phyloP scores from a whole-genome alignment of 2,888 invertebrate genomes.

The Trichacis sp. region DNA sequence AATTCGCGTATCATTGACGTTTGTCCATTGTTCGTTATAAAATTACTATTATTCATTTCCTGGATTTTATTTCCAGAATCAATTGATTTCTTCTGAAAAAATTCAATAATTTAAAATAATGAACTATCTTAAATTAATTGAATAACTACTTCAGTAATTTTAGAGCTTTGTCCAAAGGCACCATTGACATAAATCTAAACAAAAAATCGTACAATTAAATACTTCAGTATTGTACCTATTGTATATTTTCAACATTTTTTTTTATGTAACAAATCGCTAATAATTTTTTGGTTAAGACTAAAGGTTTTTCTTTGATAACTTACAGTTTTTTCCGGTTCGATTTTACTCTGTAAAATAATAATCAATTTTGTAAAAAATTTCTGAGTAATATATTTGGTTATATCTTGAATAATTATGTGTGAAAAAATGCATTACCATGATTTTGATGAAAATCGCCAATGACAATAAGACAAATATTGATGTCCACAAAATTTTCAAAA shows the following conservation, averaged over 20 bases:
- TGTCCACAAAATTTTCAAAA: constrained; percentile 53
- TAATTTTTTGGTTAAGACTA: too few relatives aligned
- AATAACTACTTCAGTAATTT: too few relatives aligned
- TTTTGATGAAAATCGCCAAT: constrained; percentile 48
- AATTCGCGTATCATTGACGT: constrained; percentile 48
- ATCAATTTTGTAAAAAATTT: background rate
- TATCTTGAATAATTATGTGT: too few relatives aligned
- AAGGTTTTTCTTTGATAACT: background rate
- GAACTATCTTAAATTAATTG: too few relatives aligned
- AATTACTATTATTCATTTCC: constrained; percentile 45
- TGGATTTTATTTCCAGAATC: constrained; percentile 43
- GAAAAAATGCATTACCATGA: constrained; percentile 48
- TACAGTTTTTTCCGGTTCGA: constrained; percentile 1
- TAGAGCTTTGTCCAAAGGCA: too few relatives aligned
- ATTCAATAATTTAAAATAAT: too few relatives aligned
- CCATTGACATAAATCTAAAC: too few relatives aligned
- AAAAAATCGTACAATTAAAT: too few relatives aligned
- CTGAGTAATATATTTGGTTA: too few relatives aligned
- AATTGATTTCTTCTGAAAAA: constrained; percentile 1
- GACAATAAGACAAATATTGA: constrained; percentile 53
- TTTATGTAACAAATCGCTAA: too few relatives aligned
- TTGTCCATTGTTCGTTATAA: constrained; percentile 42
- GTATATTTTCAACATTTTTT: background rate
- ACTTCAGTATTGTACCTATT: too few relatives aligned
- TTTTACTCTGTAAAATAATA: constrained; percentile 4